Evolutionary conservation across 92 coral and sea anemone genomes (phyloP).

Genomic region (Nematostella vectensis): DNA sequence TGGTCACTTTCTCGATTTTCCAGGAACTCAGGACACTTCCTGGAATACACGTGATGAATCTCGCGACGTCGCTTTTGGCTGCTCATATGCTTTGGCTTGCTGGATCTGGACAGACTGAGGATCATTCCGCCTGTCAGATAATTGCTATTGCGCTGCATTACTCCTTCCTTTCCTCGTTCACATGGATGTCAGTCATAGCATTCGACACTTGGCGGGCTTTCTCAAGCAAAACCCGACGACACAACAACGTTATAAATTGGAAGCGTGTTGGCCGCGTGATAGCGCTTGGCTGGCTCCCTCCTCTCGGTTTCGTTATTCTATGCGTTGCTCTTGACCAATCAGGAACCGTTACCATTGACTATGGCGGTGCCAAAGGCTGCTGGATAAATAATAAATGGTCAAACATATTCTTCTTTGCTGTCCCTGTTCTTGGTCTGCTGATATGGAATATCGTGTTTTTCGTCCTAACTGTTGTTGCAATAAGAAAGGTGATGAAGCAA

Average conservation of each 20-base stretch:
- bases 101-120: constrained; percentile 13
- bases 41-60: constrained; percentile 34
- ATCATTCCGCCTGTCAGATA: constrained; percentile 12
- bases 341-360: constrained; percentile 22
- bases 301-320: constrained; percentile 14
- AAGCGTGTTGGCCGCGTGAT: constrained; percentile 14
- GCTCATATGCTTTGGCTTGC: constrained; percentile 33
- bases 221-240: constrained; percentile 4
- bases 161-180: constrained; percentile 24
- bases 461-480: constrained; percentile 18
- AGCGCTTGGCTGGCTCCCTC: constrained; percentile 39
- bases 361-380: constrained; percentile 37
- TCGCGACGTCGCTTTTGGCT: constrained; percentile 12
- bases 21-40: constrained; percentile 37
- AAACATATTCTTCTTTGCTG: constrained; percentile 21
- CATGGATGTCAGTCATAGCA: constrained; percentile 50
- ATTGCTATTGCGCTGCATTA: constrained; percentile 31
- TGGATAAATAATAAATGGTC: constrained; percentile 34
- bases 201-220: constrained; percentile 44
- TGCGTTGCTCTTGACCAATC: constrained; percentile 45
- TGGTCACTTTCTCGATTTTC: constrained; percentile 34
- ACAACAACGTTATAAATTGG: constrained; percentile 8
- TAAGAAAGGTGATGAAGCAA: constrained; percentile 16
- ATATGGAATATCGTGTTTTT: constrained; percentile 19
- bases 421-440: constrained; percentile 25